A percentile compares a stretch with the other conserved stretches of the same genome.
Conservation (phyloP, 2,888 invertebrate species). For the Phyto melanocephala region DNA sequence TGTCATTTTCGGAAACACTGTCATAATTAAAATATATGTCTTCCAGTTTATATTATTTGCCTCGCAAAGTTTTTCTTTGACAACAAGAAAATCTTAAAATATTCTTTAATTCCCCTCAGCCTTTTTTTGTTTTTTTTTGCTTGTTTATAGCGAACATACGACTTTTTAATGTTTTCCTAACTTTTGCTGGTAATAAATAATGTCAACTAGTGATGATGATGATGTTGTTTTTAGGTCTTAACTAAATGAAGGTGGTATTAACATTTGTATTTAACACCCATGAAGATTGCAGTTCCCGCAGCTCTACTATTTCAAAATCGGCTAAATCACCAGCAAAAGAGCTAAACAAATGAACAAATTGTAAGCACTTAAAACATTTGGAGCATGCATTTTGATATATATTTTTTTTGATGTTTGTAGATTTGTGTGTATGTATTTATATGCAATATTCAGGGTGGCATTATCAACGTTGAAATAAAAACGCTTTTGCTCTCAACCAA, state of each 20-base stretch:
- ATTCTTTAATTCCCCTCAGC: neutral
- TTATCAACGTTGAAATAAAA: conserved; percentile 39
- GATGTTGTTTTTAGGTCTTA: conserved; percentile 28
- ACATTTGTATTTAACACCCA: conserved; percentile 56
- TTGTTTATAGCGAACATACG: neutral
- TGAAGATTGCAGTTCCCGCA: neutral
- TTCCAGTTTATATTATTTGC: neutral
- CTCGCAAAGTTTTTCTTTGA: neutral
- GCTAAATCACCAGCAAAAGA: conserved; percentile 16
- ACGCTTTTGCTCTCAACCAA: conserved; percentile 56
- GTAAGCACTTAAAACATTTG: conserved; percentile 48
- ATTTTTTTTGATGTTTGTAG: too few species aligned
- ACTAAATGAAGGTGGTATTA: conserved; percentile 55
- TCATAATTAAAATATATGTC: conserved; percentile 40
- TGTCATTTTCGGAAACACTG: neutral
- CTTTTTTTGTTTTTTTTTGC: neutral
- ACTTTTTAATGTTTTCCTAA: conserved; percentile 23
- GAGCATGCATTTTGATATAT: conserved; percentile 35
- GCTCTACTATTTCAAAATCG: conserved; percentile 8
- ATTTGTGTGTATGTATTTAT: neutral
- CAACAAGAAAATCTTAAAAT: conserved; percentile 17
- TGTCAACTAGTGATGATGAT: conserved; percentile 36
- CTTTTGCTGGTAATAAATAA: conserved; percentile 54
- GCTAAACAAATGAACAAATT: conserved; percentile 45
- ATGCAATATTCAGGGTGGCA: conserved; percentile 44